Percentiles rank a stretch among this genome's conserved stretches.
Evolutionary conservation across 2,797 vertebrate genomes (phyloP).

Genomic region (Channallabes apus): DNA sequence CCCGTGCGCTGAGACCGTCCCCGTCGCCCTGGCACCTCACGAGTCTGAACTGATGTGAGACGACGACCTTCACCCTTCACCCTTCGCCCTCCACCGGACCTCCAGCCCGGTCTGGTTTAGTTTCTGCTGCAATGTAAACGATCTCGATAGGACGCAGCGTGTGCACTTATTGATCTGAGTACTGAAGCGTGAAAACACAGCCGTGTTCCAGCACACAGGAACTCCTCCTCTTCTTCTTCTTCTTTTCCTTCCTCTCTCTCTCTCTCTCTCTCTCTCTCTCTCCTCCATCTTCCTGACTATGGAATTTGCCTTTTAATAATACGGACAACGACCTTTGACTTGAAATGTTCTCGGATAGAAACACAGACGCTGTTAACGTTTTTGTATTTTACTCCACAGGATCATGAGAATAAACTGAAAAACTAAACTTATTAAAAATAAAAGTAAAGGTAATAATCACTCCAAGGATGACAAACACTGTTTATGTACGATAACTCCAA

Average conservation of each 20-base stretch:
- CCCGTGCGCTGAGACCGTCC: conserved; percentile 87
- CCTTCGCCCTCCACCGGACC: not conserved
- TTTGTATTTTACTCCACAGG: not conserved
- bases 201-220: not conserved
- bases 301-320: not conserved
- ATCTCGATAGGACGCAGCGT: not conserved
- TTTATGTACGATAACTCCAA: not conserved
- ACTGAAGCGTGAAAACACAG: not conserved
- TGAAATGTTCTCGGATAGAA: not conserved
- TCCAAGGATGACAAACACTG: not conserved
- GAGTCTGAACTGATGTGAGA: conserved; percentile 75
- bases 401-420: too few relatives aligned
- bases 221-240: not conserved
- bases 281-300: too few relatives aligned
- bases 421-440: not conserved
- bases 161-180: not conserved
- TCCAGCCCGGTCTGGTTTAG: not conserved
- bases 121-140: not conserved
- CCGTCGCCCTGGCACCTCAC: conserved; percentile 81
- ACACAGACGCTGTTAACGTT: not conserved
- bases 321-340: not conserved
- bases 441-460: not conserved
- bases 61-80: not conserved
- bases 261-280: not conserved
- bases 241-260: not conserved